A percentile compares a stretch with the other conserved stretches of the same genome.
Conservation (phyloP, 2,888 invertebrate species). For the Rhaphigaster nebulosa region DNA sequence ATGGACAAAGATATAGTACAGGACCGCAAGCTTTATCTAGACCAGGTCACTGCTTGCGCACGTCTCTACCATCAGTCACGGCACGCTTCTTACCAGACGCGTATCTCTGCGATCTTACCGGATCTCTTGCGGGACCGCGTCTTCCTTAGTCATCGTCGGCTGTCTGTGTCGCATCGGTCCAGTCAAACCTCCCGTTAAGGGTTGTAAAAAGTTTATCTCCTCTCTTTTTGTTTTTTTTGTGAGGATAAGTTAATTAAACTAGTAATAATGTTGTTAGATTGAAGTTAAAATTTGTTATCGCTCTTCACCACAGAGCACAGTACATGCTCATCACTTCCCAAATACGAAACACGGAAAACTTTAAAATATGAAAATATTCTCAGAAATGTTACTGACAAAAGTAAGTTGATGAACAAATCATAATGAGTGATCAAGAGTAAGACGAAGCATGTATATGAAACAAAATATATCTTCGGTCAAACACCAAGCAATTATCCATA, state of each 20-base stretch:
- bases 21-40: not conserved
- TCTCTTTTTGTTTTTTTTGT: not conserved
- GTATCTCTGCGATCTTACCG: conserved; percentile 5
- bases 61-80: conserved; percentile 21
- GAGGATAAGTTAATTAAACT: not conserved
- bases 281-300: not conserved
- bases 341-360: not conserved
- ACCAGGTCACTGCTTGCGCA: conserved; percentile 22
- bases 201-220: not conserved
- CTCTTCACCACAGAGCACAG: too few species aligned
- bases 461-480: too few species aligned
- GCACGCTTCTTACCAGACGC: conserved; percentile 15
- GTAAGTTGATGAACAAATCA: too few species aligned
- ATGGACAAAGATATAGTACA: not conserved
- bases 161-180: conserved; percentile 5
- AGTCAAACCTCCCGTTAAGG: not conserved
- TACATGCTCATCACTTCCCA: not conserved
- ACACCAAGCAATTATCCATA: too few species aligned
- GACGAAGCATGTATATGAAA: too few species aligned
- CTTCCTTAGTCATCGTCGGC: not conserved
- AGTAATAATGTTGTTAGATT: too few species aligned
- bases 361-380: not conserved
- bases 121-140: not conserved
- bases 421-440: too few species aligned
- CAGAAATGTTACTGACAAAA: too few species aligned